Percentiles rank a stretch among this genome's conserved stretches.
phyloP scores from a whole-genome alignment of 2,113 vertebrate species.

The Hemibagrus wyckioides region DNA sequence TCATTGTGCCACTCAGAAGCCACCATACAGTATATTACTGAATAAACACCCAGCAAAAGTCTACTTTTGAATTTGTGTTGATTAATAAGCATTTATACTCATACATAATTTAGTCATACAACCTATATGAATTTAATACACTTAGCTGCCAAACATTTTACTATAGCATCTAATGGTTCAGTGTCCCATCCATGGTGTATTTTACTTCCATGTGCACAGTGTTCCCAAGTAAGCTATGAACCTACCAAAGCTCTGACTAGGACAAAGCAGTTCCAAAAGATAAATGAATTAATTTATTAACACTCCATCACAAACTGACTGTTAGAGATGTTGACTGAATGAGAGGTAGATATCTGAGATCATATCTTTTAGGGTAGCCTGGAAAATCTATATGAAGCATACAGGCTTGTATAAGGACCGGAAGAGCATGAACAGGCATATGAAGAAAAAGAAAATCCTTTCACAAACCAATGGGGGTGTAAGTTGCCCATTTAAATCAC shows the following conservation, averaged over 20 bases:
- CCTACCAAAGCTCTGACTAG: background rate
- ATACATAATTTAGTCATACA: background rate
- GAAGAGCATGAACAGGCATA: background rate
- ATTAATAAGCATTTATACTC: background rate
- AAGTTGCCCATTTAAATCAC: slow-evolving; percentile 86
- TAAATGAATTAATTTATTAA: slow-evolving; percentile 42
- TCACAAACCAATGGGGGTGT: slow-evolving; percentile 83
- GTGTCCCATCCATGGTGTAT: background rate
- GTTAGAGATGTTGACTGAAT: slow-evolving; percentile 50
- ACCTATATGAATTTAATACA: slow-evolving; percentile 70
- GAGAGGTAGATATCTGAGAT: slow-evolving; percentile 23
- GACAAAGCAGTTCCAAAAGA: background rate
- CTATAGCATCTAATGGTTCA: slow-evolving; percentile 62
- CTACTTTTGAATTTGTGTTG: slow-evolving; percentile 54
- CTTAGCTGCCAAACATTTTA: slow-evolving; percentile 82
- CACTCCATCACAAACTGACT: slow-evolving; percentile 62
- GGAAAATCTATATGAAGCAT: slow-evolving; percentile 43
- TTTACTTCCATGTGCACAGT: background rate
- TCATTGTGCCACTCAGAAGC: background rate
- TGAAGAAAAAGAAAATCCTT: slow-evolving; percentile 53
- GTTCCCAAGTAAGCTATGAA: background rate
- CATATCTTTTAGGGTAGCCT: slow-evolving; percentile 6
- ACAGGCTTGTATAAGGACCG: background rate
- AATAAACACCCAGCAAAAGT: background rate
- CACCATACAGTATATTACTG: background rate